Evolutionary conservation across 1,140 invertebrate species (phyloP).

Genomic region (Anastatus disparis): DNA sequence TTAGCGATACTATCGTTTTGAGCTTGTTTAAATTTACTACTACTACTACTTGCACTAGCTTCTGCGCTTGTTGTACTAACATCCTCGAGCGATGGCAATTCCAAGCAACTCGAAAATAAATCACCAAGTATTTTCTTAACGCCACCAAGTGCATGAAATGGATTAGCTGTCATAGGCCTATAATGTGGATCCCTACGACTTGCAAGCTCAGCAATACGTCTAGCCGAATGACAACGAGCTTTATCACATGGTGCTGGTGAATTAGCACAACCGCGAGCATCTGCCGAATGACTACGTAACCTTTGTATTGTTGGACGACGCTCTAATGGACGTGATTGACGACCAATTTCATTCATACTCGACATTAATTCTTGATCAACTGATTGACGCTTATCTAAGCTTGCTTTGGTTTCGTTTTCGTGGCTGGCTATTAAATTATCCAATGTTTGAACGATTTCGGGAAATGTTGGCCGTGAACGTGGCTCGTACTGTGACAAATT

Average conservation of each 20-base stretch:
- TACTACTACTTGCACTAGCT: no score
- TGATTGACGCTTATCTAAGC: slow-evolving; percentile 53
- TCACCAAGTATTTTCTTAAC: slow-evolving; percentile 83
- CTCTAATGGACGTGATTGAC: slow-evolving; percentile 54
- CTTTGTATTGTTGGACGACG: slow-evolving; percentile 50
- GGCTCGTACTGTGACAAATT: slow-evolving; percentile 87
- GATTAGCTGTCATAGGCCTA: slow-evolving; percentile 75
- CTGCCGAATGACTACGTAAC: slow-evolving; percentile 60
- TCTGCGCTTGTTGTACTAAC: slow-evolving; percentile 44
- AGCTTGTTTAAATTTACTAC: slow-evolving; percentile 56
- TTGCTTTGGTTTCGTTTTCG: slow-evolving; percentile 55
- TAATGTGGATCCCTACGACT: slow-evolving; percentile 83
- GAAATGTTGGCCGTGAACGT: slow-evolving; percentile 84
- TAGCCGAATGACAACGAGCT: slow-evolving; percentile 74
- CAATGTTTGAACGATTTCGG: slow-evolving; percentile 74
- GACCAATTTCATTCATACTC: slow-evolving; percentile 59
- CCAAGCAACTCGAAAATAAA: slow-evolving; percentile 80
- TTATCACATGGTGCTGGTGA: slow-evolving; percentile 72
- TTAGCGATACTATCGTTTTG: slow-evolving; percentile 63
- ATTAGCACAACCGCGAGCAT: slow-evolving; percentile 60
- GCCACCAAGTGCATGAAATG: slow-evolving; percentile 77
- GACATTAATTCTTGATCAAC: slow-evolving; percentile 58
- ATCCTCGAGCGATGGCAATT: slow-evolving; percentile 73
- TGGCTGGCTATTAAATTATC: slow-evolving; percentile 63
- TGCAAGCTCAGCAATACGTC: slow-evolving; percentile 79